These are phyloP conservation scores for Sciaenops ocellatus DNA, from an alignment of 2,797 vertebrate species.

Conservation along the genomic window DNA sequence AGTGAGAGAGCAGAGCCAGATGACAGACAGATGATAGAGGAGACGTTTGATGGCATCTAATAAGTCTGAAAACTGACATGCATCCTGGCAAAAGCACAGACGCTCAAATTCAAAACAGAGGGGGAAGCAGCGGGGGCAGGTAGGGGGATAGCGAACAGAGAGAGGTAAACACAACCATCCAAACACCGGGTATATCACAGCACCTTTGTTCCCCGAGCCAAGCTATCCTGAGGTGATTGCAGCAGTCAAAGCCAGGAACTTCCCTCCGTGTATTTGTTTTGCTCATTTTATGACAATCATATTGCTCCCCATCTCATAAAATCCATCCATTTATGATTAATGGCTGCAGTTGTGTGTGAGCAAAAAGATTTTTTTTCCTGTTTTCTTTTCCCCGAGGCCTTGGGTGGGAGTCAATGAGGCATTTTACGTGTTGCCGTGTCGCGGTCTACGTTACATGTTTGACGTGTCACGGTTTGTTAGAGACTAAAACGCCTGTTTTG, in stretches of 20 bases:
- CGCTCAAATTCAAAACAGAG: conserved; percentile 67
- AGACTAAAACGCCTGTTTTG: conserved; percentile 77
- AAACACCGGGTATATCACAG: conserved; percentile 48
- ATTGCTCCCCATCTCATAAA: conserved; percentile 66
- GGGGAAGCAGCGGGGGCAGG: conserved; percentile 13
- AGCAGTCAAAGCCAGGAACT: conserved; percentile 60
- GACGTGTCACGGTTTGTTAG: conserved; percentile 81
- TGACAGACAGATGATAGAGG: conserved; percentile 67
- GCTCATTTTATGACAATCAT: conserved; percentile 71
- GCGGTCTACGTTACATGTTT: conserved; percentile 74
- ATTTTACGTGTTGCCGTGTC: conserved; percentile 75
- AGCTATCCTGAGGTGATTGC: conserved; percentile 65
- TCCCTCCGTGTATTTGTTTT: conserved; percentile 61
- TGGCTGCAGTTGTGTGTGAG: conserved; percentile 63
- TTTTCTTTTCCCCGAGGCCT: conserved; percentile 61
- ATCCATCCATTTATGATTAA: conserved; percentile 70
- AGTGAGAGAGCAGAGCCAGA: conserved; percentile 43
- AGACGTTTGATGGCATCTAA: conserved; percentile 74
- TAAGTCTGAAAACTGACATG: conserved; percentile 71
- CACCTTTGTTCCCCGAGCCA: conserved; percentile 66
- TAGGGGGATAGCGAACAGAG: conserved; percentile 6
- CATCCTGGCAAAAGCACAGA: conserved; percentile 66
- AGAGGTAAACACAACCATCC: conserved; percentile 43
- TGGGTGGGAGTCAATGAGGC: conserved; percentile 74
- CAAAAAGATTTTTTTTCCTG: conserved; percentile 39